Base-by-base conservation (phyloP, 2,888 invertebrate genomes). In the Slavum lentiscoides region DNA sequence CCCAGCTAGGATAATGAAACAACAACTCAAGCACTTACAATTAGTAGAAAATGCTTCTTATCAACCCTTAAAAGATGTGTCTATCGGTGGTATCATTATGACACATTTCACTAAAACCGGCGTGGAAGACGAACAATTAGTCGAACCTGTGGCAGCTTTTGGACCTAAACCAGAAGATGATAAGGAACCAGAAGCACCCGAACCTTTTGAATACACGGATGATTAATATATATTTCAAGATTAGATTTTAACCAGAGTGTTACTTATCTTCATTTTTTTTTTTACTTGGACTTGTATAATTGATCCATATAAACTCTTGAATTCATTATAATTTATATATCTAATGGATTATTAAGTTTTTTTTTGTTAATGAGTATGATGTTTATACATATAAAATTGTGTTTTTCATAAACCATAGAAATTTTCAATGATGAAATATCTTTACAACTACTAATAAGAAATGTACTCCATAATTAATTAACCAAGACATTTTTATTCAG, bases 41-140 rank as follows among this genome's bases (percentile, higher is more conserved):
- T 88, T 96, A 83, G 91, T 92, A 61, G 97, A 97, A 49, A 93
- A 92, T 55, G 91, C 92, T 77, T 91, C 90, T 11, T 98, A 95
- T 86, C 89, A 89, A 49, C 93, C 98, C 0, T 88, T 98, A 83
- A 99, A 99, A 86, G 96, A 98, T 85, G 90, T 96, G 17, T 91
- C 92, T 37, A 96, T 96, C 85, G 99, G 99, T 39, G 99, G 99
- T 23, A 96, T 99, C 85, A 93, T 99, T 69, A 94, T 99, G 91
- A 91, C 98, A 85, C 92, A 93, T 84, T 96, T 97, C 86, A 89
- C 91, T 82, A 94, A 94, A 80, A 92, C 93, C 13, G 91, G 90
- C 0, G 90, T 90, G 83, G 92, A 93, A 82, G 95, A 96, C 80
- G 95, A 97, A 86, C 91, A 92, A 82, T 89, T 97, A 69, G 97